Base-by-base conservation (phyloP, 92 coral and sea anemone genomes). In the Muricea muricata region DNA sequence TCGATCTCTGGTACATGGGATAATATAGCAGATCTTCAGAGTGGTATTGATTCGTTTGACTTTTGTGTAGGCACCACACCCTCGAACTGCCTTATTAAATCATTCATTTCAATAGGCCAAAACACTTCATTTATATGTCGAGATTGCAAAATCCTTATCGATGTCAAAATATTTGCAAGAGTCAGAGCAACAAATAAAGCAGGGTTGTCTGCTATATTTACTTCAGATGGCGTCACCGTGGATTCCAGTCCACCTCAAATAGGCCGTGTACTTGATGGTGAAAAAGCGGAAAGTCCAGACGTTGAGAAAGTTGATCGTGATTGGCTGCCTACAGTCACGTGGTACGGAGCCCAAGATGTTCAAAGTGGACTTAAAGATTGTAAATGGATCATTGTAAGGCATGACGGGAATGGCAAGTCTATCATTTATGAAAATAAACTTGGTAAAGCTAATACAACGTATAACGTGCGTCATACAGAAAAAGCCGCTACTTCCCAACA, bases 61-160 rank as follows among this genome's bases (percentile, higher is more conserved):
- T 97, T 90, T 84, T 97, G 99, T 46, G 52, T 97, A 0, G 99
- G 99, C 14, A 92, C 93, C 12, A 90, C 80, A 18, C 99, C 94
- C n/a, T 84, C 42, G 12, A 95, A 97, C 2, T 97, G 99, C 34
- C 97, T 91, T 26, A 82, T 94, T 29, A 86, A 80, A 75, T 61
- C 67, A 7, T 84, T 82, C 46, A 86, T 90, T 24, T 75, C 91
- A 31, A 78, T 92, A 12, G 90, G 81, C 56, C 67, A 47, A 24
- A 75, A 92, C 35, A 87, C 72, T 39, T 90, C 94, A 18, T 93
- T 93, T 54, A 65, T 10, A 24, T 93, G 95, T 61, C 70, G 29
- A 18, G 79, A 78, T n/a, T 92, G 97, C 69, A 63, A 83, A 15
- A 75, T 86, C 2, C 79, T 81, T 54, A 70, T 91, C 1, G 98